These are phyloP conservation scores for Platygyra sinensis DNA, from an alignment of 64 coral and sea anemone genomes.

Conservation along the genomic window DNA sequence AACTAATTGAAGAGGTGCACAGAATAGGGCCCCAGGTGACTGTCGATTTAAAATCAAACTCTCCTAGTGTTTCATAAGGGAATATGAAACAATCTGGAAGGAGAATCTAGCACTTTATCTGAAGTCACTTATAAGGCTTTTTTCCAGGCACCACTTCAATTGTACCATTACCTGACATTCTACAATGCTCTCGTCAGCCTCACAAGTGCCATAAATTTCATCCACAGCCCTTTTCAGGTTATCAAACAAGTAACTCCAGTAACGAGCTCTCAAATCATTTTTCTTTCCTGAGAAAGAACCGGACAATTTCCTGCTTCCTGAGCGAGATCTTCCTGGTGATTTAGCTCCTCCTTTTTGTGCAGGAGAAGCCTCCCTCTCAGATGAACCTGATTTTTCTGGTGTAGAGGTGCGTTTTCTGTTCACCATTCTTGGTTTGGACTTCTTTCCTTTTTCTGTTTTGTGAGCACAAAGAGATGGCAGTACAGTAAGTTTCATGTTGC, in stretches of 20 bases:
- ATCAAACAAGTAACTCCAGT: constrained; percentile 99
- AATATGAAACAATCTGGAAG: too few species aligned
- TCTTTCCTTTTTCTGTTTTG: constrained; percentile 45
- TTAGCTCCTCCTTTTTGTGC: constrained; percentile 70
- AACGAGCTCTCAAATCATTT: constrained; percentile 94
- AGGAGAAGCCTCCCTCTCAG: constrained; percentile 81
- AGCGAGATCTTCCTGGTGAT: constrained; percentile 67
- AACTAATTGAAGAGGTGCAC: too few species aligned
- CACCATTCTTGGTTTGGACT: constrained; percentile 63
- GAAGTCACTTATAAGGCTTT: too few species aligned
- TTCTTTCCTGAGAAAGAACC: constrained; percentile 75
- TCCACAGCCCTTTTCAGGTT: constrained; percentile 98
- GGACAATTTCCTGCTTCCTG: constrained; percentile 59
- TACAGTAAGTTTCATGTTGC: too few species aligned
- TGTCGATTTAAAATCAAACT: too few species aligned
- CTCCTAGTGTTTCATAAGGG: too few species aligned
- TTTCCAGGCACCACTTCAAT: too few species aligned
- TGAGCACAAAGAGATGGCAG: background rate
- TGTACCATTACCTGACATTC: constrained; percentile 62
- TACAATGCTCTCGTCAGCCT: constrained; percentile 87
- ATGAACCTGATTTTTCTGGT: constrained; percentile 90
- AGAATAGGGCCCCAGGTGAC: too few species aligned
- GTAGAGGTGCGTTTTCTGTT: constrained; percentile 64
- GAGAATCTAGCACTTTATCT: too few species aligned
- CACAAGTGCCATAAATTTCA: constrained; percentile 98